A percentile compares a stretch with the other conserved stretches of the same genome.
Conservation (phyloP, 2,113 vertebrate genomes). For the Rhynchopsitta pachyrhyncha region DNA sequence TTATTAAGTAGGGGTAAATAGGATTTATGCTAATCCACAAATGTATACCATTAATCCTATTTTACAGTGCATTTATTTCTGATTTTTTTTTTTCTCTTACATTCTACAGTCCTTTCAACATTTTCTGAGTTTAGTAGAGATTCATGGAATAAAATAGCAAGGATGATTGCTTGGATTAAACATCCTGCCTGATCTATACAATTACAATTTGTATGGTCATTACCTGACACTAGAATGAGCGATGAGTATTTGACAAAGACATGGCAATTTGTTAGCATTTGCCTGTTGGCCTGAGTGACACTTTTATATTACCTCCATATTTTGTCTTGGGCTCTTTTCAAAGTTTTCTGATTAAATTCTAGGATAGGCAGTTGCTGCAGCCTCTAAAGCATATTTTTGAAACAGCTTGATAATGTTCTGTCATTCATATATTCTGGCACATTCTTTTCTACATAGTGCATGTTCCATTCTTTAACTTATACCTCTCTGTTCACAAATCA, state of each 20-base stretch:
- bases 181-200: conserved; percentile 11
- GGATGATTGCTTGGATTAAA: conserved; percentile 30
- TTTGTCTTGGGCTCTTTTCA: conserved; percentile 46
- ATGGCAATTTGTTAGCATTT: conserved; percentile 60
- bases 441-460: background rate
- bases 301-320: conserved; percentile 48
- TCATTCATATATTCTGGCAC: conserved; percentile 41
- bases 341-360: conserved; percentile 71
- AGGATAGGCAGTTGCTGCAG: conserved; percentile 44
- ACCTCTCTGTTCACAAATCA: background rate
- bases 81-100: background rate
- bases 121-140: conserved; percentile 25
- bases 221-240: conserved; percentile 55
- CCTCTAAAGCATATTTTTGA: conserved; percentile 40
- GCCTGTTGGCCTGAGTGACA: conserved; percentile 55
- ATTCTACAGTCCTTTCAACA: conserved; percentile 1
- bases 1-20: conserved; percentile 49
- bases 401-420: conserved; percentile 47
- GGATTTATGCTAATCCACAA: conserved; percentile 57
- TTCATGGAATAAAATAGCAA: conserved; percentile 30
- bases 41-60: conserved; percentile 50
- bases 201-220: conserved; percentile 50
- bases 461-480: conserved; percentile 5
- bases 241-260: conserved; percentile 48
- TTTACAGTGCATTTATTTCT: conserved; percentile 52